Evolutionary conservation across 2,888 invertebrate genomes (phyloP), one percentile per base, ranked within the genome.

Genomic region (Micoletzkya japonica): DNA sequence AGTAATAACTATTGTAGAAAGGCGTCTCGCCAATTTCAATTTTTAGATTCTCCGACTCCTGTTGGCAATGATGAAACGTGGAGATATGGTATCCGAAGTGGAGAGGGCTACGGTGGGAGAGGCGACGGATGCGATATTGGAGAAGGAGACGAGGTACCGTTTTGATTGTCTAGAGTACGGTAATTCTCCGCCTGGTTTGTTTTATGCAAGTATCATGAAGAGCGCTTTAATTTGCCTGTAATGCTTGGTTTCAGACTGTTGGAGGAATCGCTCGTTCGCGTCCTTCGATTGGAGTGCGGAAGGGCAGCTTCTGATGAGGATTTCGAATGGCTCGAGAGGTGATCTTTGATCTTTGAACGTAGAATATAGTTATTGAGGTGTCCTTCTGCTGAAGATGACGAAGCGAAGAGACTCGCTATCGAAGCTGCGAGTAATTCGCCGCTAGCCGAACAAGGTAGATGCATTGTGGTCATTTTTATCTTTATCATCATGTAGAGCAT

Each of bases 261-360:
- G n/a, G 61, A 61, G 49, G 61, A 61, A 49, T 49, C 44, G 28
- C 49, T 61, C 24, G 36, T 61, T 3, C 61, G 61, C 6, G 37
- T 36, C 1, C 36, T 61, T 17, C 14, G 49, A 61, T 6, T 28
- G 44, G 17, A 7, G 30, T 44, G 44, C 20, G 44, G 44, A 44
- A 10, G 10, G 44, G 10, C 44, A 44, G 44, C 20, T 44, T 20
- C 10, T 14, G 44, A 44, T 14, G 44, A 44, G 49, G 61, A 61
- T 32, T 24, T 36, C n/a, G 61, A 61, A 36, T 61, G 61, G 61
- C 34, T 61, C 32, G 28, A 44, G 61, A 61, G 61, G 61, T 61
- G 26, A 4, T 2, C 4, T 44, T 28, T 24, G 24, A n/a, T n/a
- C n/a, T n/a, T n/a, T n/a, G n/a, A n/a, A n/a, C n/a, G n/a, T n/a